These are phyloP conservation scores for Nothocercus julius DNA, from an alignment of 2,113 vertebrate genomes.

Conservation along the genomic window DNA sequence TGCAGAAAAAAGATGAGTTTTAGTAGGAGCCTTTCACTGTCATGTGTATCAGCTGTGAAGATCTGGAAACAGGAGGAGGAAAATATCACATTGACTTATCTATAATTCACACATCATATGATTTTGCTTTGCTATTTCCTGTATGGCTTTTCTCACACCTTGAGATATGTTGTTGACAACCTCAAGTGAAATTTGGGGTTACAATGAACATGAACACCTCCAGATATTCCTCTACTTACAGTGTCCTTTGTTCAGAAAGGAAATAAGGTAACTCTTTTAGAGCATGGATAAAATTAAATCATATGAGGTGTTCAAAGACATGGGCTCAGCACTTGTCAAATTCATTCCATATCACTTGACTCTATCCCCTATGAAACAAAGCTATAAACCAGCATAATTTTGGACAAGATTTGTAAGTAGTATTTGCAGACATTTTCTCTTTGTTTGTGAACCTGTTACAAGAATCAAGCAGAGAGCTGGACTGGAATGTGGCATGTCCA, in stretches of 20 bases:
- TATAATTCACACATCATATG: not conserved
- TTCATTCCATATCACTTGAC: conserved; percentile 12
- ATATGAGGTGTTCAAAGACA: not conserved
- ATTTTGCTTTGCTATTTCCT: not conserved
- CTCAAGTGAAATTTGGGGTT: not conserved
- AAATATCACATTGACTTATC: not conserved
- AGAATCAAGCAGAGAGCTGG: not conserved
- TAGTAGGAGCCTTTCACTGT: not conserved
- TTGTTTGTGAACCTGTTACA: not conserved
- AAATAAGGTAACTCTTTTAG: not conserved
- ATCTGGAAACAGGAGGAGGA: not conserved
- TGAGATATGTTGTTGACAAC: not conserved
- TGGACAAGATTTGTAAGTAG: not conserved
- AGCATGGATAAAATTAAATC: not conserved
- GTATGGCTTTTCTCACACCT: not conserved
- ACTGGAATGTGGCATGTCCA: not conserved
- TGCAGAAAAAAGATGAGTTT: not conserved
- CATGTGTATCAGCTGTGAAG: not conserved
- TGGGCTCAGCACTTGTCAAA: not conserved
- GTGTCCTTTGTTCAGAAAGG: not conserved
- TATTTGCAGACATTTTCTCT: not conserved
- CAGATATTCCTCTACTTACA: not conserved
- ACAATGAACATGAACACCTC: not conserved
- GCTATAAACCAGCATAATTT: not conserved
- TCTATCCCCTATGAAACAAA: conserved; percentile 15